Evolutionary conservation across 1,140 invertebrate species (phyloP).

Genomic region (Ephestia elutella): DNA sequence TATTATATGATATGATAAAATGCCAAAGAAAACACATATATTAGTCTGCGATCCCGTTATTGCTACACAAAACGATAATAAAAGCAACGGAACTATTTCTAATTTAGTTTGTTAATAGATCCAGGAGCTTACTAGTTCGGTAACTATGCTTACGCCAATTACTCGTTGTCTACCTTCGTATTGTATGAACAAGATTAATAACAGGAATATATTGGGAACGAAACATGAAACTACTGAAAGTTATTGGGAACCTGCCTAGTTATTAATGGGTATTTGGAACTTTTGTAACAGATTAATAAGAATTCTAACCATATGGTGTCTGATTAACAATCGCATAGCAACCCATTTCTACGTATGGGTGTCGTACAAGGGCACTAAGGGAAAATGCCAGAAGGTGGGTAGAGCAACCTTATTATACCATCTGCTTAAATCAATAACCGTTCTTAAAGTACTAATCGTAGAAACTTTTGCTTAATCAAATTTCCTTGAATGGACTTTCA

Average conservation of each 20-base stretch:
- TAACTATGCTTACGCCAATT: background rate
- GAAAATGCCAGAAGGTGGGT: no score
- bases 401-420: no score
- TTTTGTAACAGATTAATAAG: no score
- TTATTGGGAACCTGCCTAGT: no score
- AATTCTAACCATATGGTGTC: no score
- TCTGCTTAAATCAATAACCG: no score
- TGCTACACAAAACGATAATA: background rate
- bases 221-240: background rate
- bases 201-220: background rate
- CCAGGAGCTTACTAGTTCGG: background rate
- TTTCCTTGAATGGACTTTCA: no score
- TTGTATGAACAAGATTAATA: background rate
- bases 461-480: no score
- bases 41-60: conserved; percentile 1
- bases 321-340: no score
- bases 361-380: no score
- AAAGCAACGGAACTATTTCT: background rate
- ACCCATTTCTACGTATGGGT: no score
- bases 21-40: conserved; percentile 1
- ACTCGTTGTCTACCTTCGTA: background rate
- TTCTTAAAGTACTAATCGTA: background rate
- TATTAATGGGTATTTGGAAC: no score
- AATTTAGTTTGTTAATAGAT: background rate
- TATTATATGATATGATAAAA: background rate